phyloP scores from a whole-genome alignment of 2,797 vertebrate species.

The Tinamus major region DNA sequence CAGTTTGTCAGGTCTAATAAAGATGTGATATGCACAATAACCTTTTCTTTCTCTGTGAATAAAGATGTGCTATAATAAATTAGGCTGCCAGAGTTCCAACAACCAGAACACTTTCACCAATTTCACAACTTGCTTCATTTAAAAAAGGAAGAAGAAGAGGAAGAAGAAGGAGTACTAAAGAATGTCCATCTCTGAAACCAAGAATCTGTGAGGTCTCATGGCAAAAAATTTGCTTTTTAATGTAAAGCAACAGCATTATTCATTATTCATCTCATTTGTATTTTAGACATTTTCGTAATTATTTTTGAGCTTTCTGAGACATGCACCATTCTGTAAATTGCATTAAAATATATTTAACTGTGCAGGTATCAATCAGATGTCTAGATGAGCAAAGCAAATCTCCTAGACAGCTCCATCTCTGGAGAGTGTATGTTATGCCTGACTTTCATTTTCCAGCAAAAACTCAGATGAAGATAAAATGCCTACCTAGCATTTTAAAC shows the following conservation, averaged over 20 bases:
- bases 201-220: neutral
- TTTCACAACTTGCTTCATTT: constrained; percentile 12
- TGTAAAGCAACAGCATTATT: neutral
- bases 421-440: neutral
- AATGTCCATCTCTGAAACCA: neutral
- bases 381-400: neutral
- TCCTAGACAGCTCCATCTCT: neutral
- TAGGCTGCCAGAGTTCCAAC: constrained; percentile 6
- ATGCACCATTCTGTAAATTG: neutral
- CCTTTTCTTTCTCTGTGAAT: constrained; percentile 34
- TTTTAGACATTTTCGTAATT: constrained; percentile 1
- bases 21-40: constrained; percentile 31
- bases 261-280: neutral
- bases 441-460: neutral
- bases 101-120: neutral
- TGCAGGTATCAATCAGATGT: neutral
- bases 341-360: neutral
- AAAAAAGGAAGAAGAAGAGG: neutral
- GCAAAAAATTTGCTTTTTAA: neutral
- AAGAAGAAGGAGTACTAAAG: neutral
- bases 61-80: constrained; percentile 41
- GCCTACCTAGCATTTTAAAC: neutral
- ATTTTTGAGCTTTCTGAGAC: neutral
- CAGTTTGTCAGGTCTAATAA: constrained; percentile 21
- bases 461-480: neutral